phyloP scores from a whole-genome alignment of 2,888 invertebrate species.

The Liopterus haemorrhoidalis region DNA sequence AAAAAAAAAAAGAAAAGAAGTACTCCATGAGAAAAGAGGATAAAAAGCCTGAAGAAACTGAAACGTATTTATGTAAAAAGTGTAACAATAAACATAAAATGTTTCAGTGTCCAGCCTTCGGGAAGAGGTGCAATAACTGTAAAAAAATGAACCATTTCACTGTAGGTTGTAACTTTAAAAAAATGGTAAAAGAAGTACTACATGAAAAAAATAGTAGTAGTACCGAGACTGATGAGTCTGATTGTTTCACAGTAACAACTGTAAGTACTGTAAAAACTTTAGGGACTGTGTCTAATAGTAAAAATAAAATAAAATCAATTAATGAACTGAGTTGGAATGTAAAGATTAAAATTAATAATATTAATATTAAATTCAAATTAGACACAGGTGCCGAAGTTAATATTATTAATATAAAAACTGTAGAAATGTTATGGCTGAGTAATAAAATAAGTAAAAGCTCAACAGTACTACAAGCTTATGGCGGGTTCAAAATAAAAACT shows the following conservation, averaged over 20 bases:
- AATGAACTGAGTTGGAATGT: no score
- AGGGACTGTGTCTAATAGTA: no score
- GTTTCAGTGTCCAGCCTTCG: neutral
- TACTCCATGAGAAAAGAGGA: no score
- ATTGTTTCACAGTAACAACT: no score
- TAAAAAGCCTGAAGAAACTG: neutral
- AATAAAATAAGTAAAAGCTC: neutral
- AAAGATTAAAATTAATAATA: constrained; percentile 3
- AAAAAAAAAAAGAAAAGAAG: no score
- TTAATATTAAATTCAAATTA: neutral
- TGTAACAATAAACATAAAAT: neutral
- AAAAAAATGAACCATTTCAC: constrained; percentile 1
- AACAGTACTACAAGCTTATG: neutral
- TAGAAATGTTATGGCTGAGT: neutral
- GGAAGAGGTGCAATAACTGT: neutral
- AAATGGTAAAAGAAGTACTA: no score
- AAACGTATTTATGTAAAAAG: constrained; percentile 9
- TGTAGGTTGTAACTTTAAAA: constrained; percentile 1
- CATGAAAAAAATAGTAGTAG: no score
- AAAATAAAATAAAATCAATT: no score
- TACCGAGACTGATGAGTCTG: no score
- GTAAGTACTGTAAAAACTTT: no score
- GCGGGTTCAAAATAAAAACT: neutral
- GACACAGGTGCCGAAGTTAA: neutral
- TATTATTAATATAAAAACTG: neutral